These are phyloP conservation scores for Peromyscus melanophrys DNA, from an alignment of 2,797 vertebrate species.

Conservation along the genomic window DNA sequence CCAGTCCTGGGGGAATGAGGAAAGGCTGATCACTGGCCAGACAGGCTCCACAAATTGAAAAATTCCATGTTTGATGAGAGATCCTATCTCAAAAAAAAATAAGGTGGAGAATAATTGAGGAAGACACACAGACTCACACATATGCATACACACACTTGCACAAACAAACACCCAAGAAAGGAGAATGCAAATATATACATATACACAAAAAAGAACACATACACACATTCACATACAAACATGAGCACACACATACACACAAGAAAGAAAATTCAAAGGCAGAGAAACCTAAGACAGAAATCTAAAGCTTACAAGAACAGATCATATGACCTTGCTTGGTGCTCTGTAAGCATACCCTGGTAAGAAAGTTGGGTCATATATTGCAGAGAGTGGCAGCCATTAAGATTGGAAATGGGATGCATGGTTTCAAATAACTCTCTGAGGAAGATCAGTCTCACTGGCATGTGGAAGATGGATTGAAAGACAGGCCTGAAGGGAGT, in stretches of 20 bases:
- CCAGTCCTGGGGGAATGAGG: neutral
- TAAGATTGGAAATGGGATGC: neutral
- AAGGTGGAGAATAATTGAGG: neutral
- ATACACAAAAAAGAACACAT: neutral
- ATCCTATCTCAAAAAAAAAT: neutral
- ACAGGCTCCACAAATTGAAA: neutral
- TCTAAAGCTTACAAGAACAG: neutral
- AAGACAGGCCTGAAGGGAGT: neutral
- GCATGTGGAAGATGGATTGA: neutral
- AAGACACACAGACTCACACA: neutral
- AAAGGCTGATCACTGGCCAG: neutral
- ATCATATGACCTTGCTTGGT: neutral
- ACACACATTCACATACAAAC: neutral
- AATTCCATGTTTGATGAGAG: neutral
- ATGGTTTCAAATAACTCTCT: constrained; percentile 17
- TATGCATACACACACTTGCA: neutral
- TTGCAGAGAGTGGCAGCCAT: neutral
- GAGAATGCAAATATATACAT: neutral
- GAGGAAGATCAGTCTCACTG: neutral
- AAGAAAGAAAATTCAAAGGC: neutral
- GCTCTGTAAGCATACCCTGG: fast-evolving
- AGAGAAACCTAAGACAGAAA: neutral
- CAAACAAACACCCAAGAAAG: neutral
- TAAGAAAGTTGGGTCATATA: neutral
- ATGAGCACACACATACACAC: neutral